These are phyloP conservation scores for Henricia sp. DNA, from an alignment of 53 echinoderm and acorn worm species.

Conservation along the genomic window DNA sequence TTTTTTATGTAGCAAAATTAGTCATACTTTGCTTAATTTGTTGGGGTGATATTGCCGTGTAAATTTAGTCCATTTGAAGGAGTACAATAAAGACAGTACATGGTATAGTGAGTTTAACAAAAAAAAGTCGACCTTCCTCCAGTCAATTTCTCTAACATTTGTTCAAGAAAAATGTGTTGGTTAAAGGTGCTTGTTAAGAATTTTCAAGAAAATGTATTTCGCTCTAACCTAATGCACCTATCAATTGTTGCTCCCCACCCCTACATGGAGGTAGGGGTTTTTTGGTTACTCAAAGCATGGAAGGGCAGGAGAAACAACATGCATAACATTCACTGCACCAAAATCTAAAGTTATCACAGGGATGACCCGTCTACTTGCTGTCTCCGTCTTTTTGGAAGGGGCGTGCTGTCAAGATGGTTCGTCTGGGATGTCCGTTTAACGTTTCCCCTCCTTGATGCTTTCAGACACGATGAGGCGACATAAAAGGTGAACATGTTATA, in stretches of 20 bases:
- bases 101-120: no score
- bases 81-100: no score
- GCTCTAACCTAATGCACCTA: neutral
- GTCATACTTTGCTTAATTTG: no score
- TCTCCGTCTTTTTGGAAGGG: neutral
- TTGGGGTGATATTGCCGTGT: no score
- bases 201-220: constrained; percentile 29
- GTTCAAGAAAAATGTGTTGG: no score
- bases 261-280: no score
- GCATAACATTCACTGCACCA: neutral
- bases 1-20: no score
- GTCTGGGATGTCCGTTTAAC: neutral
- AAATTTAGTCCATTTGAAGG: no score
- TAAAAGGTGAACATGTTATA: constrained; percentile 7
- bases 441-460: constrained; percentile 25
- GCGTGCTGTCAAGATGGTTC: neutral
- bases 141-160: no score
- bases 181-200: no score
- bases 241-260: neutral
- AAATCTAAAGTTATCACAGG: neutral
- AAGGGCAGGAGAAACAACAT: constrained; percentile 2
- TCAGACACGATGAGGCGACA: constrained; percentile 24
- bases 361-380: neutral
- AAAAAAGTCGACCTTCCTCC: no score
- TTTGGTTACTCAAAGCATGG: neutral